A percentile compares a stretch with the other conserved stretches of the same genome.
Conservation (phyloP, 2,113 vertebrate species). For the Oxyura jamaicensis region DNA sequence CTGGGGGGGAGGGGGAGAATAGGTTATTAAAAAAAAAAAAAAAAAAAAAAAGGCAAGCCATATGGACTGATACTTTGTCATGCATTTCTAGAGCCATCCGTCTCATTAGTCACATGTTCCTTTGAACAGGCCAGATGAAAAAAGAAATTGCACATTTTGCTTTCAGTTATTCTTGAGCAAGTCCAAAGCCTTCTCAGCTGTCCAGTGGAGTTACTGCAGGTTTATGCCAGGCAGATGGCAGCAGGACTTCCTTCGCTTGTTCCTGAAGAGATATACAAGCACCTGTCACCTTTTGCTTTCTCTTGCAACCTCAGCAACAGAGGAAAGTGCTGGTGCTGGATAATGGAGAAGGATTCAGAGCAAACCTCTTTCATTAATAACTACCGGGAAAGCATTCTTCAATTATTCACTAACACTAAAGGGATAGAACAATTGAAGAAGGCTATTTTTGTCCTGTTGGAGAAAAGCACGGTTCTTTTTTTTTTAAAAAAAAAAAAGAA, state of each 20-base stretch:
- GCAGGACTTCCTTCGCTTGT: conserved; percentile 25
- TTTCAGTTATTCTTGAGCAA: neutral
- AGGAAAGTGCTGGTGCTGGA: conserved; percentile 28
- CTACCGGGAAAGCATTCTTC: conserved; percentile 46
- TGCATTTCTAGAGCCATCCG: conserved; percentile 7
- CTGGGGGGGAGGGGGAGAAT: neutral
- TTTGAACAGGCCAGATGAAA: conserved; percentile 8
- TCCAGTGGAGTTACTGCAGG: neutral
- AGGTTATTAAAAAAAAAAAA: neutral
- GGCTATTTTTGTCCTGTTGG: conserved; percentile 59
- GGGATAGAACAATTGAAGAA: conserved; percentile 34
- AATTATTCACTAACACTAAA: conserved; percentile 73
- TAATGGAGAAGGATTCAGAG: conserved; percentile 32
- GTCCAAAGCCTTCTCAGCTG: neutral
- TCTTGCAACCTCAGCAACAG: conserved; percentile 7
- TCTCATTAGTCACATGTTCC: conserved; percentile 37
- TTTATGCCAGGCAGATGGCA: conserved; percentile 6
- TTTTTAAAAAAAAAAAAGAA: no score
- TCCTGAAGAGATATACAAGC: conserved; percentile 20
- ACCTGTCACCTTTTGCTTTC: conserved; percentile 6
- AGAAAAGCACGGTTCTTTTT: neutral
- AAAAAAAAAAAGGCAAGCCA: neutral
- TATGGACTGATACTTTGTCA: neutral
- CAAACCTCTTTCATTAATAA: conserved; percentile 52
- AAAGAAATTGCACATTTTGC: neutral